Evolutionary conservation across 2,888 invertebrate species (phyloP).

Genomic region (Drosophila mulleri): DNA sequence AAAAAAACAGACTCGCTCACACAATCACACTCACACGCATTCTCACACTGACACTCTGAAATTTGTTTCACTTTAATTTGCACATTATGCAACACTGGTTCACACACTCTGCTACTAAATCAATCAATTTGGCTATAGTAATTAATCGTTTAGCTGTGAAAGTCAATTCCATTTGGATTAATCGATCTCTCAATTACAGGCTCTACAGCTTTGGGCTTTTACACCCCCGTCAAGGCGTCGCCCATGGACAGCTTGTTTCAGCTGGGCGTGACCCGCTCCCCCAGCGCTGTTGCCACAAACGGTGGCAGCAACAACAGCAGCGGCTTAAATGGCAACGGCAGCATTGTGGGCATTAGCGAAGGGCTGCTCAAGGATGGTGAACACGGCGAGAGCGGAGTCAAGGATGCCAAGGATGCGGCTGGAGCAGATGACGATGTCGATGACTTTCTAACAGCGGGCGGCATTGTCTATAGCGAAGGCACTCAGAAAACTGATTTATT

Average conservation of each 20-base stretch:
- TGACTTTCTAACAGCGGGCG: slow-evolving; percentile 50
- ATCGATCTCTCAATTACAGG: slow-evolving; percentile 70
- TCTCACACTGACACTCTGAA: slow-evolving; percentile 13
- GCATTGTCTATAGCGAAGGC: slow-evolving; percentile 85
- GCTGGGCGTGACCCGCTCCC: slow-evolving; percentile 90
- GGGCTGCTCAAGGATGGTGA: slow-evolving; percentile 53
- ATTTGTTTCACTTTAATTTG: slow-evolving; percentile 27
- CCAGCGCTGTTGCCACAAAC: slow-evolving; percentile 21
- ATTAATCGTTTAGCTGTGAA: not conserved
- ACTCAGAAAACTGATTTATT: slow-evolving; percentile 85
- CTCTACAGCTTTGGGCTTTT: slow-evolving; percentile 91
- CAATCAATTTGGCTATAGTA: not conserved
- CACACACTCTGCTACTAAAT: slow-evolving; percentile 4
- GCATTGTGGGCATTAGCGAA: slow-evolving; percentile 61
- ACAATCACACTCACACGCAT: slow-evolving; percentile 5
- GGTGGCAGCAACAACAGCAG: slow-evolving; percentile 31
- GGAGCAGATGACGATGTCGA: slow-evolving; percentile 46
- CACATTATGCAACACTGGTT: slow-evolving; percentile 39
- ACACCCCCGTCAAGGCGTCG: slow-evolving; percentile 92
- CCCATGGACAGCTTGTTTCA: slow-evolving; percentile 89
- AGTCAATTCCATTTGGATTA: not conserved
- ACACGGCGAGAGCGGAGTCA: slow-evolving; percentile 3
- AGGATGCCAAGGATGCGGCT: slow-evolving; percentile 9
- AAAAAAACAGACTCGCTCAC: slow-evolving; percentile 19
- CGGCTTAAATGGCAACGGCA: slow-evolving; percentile 56